A percentile compares a stretch with the other conserved stretches of the same genome.
phyloP scores from a whole-genome alignment of 2,113 vertebrate genomes.

The Apteryx owenii region DNA sequence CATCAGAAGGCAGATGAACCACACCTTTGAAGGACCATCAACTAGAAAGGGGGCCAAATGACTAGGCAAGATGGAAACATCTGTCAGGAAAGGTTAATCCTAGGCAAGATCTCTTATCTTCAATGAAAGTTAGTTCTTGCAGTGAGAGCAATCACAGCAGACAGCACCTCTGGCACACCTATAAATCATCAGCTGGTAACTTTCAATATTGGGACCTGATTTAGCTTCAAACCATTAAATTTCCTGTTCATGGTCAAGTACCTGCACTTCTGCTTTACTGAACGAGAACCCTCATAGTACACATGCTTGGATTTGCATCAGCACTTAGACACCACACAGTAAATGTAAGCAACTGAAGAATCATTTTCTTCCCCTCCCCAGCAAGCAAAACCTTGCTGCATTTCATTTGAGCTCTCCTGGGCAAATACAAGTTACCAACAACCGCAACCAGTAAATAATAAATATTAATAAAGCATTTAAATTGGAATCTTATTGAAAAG shows the following conservation, averaged over 20 bases:
- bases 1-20: no score
- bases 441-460: constrained; percentile 6
- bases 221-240: no score
- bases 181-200: no score
- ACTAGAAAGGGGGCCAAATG: no score
- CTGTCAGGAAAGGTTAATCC: no score
- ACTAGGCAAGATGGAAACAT: no score
- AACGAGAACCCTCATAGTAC: rapidly evolving
- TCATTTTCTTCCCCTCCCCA: rapidly evolving
- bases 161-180: no score
- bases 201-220: not conserved
- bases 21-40: no score
- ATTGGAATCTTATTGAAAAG: constrained; percentile 5
- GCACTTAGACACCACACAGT: no score
- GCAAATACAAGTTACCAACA: not conserved
- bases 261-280: not conserved
- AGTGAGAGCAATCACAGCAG: not conserved
- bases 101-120: no score
- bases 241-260: not conserved
- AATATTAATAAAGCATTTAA: constrained; percentile 56
- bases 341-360: not conserved
- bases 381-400: not conserved
- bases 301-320: rapidly evolving
- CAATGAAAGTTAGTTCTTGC: no score
- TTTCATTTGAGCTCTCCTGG: not conserved